Evolutionary conservation across 2,113 vertebrate genomes (phyloP).

Genomic region (Takifugu bimaculatus): DNA sequence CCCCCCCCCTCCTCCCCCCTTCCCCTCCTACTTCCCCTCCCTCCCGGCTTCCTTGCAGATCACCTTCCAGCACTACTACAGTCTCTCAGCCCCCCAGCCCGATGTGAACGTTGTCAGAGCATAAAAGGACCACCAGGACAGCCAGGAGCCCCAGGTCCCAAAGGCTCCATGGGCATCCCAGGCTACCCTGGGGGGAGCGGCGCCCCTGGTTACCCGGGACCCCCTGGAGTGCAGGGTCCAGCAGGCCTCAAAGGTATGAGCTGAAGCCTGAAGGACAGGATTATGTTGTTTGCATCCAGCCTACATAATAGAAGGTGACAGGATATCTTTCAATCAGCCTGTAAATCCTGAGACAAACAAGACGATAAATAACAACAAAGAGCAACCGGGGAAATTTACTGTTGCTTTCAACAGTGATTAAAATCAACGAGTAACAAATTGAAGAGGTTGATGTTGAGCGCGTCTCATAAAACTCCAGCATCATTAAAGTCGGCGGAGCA

Average conservation of each 20-base stretch:
- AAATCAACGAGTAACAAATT: conserved; percentile 47
- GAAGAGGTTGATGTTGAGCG: conserved; percentile 42
- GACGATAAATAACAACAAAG: conserved; percentile 28
- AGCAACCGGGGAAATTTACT: conserved; percentile 30
- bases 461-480: conserved; percentile 50
- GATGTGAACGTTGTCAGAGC: conserved; percentile 66
- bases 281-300: not conserved
- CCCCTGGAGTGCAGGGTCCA: conserved; percentile 68
- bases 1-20: too few species aligned
- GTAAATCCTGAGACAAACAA: conserved; percentile 21
- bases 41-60: conserved; percentile 51
- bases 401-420: conserved; percentile 46
- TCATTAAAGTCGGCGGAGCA: conserved; percentile 57
- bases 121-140: conserved; percentile 70
- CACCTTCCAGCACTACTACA: conserved; percentile 75
- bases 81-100: conserved; percentile 45
- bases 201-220: conserved; percentile 71
- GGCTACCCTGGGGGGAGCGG: conserved; percentile 75
- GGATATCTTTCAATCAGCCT: not conserved
- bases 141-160: conserved; percentile 67
- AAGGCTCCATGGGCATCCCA: conserved; percentile 67
- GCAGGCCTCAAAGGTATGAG: conserved; percentile 74
- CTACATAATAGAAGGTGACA: not conserved
- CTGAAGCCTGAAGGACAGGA: not conserved
- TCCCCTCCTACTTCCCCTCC: too few species aligned